Conservation (phyloP, 2,797 vertebrate genomes). For the Dipus sagitta region DNA sequence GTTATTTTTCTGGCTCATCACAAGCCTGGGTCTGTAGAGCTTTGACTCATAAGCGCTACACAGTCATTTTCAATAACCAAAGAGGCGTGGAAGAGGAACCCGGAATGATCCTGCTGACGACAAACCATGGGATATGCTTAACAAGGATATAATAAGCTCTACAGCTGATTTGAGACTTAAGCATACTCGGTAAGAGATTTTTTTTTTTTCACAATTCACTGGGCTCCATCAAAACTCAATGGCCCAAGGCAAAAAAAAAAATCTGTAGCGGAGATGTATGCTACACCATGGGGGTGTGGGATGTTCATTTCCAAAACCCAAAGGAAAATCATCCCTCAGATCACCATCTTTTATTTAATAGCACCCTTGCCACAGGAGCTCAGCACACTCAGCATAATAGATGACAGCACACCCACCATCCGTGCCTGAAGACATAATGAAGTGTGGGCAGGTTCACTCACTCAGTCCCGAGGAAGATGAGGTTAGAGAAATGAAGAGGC, state of each 20-base stretch:
- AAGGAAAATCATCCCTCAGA: conserved; percentile 14
- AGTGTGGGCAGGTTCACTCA: accelerated
- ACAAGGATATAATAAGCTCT: conserved; percentile 75
- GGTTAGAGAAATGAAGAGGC: not conserved
- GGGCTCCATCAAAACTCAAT: conserved; percentile 71
- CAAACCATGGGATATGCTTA: conserved; percentile 60
- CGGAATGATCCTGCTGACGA: conserved; percentile 60
- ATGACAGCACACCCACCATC: accelerated
- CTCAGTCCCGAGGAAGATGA: not conserved
- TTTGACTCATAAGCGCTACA: conserved; percentile 56
- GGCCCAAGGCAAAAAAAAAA: conserved; percentile 69
- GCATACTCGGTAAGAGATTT: conserved; percentile 57
- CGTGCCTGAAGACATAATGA: not conserved
- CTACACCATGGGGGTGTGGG: not conserved
- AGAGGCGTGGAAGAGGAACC: conserved; percentile 62
- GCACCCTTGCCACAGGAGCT: not conserved
- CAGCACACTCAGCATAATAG: accelerated
- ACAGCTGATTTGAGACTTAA: conserved; percentile 74
- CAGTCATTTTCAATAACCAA: conserved; percentile 72
- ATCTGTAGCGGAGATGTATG: not conserved
- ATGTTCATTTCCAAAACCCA: conserved; percentile 24
- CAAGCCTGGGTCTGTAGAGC: not conserved
- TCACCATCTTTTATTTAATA: not conserved
- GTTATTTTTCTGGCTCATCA: not conserved
- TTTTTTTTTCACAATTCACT: conserved; percentile 68